Conservation (phyloP, 1,140 invertebrate genomes). For the Gryon sp. region DNA sequence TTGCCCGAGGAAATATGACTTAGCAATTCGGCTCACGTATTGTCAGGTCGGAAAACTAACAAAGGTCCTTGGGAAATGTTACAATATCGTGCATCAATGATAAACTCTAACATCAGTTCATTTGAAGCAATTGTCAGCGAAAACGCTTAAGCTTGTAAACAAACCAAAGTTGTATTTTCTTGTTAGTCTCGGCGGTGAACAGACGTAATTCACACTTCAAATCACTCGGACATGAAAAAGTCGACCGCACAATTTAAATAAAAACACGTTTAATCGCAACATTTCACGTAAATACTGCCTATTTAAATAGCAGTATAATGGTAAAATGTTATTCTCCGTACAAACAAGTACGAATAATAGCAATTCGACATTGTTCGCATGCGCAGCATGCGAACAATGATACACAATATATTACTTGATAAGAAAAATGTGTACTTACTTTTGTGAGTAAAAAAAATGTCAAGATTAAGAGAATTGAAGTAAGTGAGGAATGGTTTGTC, state of each 20-base stretch:
- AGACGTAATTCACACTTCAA: slow-evolving; percentile 28
- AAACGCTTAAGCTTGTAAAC: slow-evolving; percentile 49
- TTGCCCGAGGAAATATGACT: slow-evolving; percentile 40
- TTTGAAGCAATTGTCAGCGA: slow-evolving; percentile 55
- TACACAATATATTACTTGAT: too few relatives aligned
- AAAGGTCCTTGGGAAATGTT: slow-evolving; percentile 51
- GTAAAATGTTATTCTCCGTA: too few relatives aligned
- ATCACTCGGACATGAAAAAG: not conserved
- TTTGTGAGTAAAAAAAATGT: too few relatives aligned
- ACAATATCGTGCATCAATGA: slow-evolving; percentile 57
- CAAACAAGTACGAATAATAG: too few relatives aligned
- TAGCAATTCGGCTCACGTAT: slow-evolving; percentile 42
- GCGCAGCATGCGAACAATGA: too few relatives aligned
- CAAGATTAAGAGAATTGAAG: too few relatives aligned
- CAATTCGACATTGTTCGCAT: too few relatives aligned
- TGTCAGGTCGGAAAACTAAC: slow-evolving; percentile 48
- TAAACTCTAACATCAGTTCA: slow-evolving; percentile 50
- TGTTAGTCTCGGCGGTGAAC: not conserved
- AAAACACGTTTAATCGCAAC: too few relatives aligned
- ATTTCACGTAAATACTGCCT: too few relatives aligned
- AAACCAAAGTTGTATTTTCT: slow-evolving; percentile 38
- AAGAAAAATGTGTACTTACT: too few relatives aligned
- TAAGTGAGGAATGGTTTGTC: too few relatives aligned
- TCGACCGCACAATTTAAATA: not conserved
- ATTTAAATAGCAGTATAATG: too few relatives aligned